Evolutionary conservation across 2,113 vertebrate genomes (phyloP).

Genomic region (Cathartes aura): DNA sequence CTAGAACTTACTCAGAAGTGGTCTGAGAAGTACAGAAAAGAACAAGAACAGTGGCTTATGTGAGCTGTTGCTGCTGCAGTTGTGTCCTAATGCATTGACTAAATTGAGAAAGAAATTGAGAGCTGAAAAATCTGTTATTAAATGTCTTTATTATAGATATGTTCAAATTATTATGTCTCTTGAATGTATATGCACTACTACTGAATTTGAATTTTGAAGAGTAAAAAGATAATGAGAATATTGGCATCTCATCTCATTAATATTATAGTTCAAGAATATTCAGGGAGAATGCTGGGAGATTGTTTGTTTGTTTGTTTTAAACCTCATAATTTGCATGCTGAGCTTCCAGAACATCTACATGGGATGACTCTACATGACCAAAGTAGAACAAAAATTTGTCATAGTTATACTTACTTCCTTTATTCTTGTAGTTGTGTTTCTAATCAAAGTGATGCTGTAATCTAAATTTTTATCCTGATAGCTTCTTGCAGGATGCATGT

Average conservation of each 20-base stretch:
- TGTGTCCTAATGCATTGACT: neutral
- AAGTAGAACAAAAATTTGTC: slow-evolving; percentile 1
- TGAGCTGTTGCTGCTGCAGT: slow-evolving; percentile 22
- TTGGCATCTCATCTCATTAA: neutral
- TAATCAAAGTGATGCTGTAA: neutral
- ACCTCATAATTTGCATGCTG: neutral
- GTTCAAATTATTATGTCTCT: neutral
- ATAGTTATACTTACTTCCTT: neutral
- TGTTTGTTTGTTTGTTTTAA: neutral
- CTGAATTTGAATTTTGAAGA: slow-evolving; percentile 32
- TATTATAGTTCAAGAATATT: slow-evolving; percentile 1
- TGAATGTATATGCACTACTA: slow-evolving; percentile 46
- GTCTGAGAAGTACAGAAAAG: slow-evolving; percentile 88
- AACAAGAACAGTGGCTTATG: slow-evolving; percentile 83
- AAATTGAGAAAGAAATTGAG: neutral
- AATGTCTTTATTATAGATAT: neutral
- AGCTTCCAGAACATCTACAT: neutral
- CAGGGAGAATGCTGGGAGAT: neutral
- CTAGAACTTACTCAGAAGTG: slow-evolving; percentile 93
- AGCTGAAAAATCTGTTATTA: neutral
- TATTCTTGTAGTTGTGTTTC: neutral
- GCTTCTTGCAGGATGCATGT: neutral
- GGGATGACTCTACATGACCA: neutral
- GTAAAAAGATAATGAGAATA: neutral
- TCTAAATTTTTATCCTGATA: neutral